Percentiles rank a stretch among this genome's conserved stretches.
Conservation (phyloP, 1,140 invertebrate genomes). For the Scaptomyza pallida region DNA sequence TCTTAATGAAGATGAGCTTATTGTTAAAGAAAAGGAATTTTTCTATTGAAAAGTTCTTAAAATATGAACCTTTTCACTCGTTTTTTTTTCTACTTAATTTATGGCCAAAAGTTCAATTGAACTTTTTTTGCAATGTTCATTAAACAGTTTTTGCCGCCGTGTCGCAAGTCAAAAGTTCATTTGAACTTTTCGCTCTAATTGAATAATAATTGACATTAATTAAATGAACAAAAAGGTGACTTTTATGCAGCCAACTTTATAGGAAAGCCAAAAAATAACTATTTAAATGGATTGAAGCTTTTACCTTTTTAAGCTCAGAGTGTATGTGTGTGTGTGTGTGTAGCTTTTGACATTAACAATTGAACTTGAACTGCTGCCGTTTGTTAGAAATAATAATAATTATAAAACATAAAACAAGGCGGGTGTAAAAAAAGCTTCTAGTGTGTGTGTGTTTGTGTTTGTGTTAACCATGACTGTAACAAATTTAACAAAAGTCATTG, state of each 20-base stretch:
- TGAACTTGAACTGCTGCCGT: conserved; percentile 80
- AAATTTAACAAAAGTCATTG: conserved; percentile 82
- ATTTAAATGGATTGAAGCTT: conserved; percentile 52
- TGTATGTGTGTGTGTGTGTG: too few relatives aligned
- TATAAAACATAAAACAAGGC: conserved; percentile 42
- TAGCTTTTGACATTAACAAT: conserved; percentile 76
- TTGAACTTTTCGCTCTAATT: conserved; percentile 73
- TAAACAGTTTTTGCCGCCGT: conserved; percentile 41
- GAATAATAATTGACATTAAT: conserved; percentile 81
- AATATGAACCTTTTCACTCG: not conserved
- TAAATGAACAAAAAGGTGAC: conserved; percentile 56
- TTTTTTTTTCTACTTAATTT: not conserved
- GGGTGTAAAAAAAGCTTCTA: conserved; percentile 57
- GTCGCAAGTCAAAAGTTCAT: conserved; percentile 53
- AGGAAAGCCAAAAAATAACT: conserved; percentile 45
- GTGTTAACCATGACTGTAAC: conserved; percentile 79
- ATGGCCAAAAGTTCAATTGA: conserved; percentile 28
- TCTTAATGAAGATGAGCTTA: too few relatives aligned
- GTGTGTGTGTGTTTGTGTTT: conserved; percentile 32
- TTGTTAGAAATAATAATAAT: conserved; percentile 39
- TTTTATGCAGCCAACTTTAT: conserved; percentile 27
- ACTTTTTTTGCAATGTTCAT: conserved; percentile 1
- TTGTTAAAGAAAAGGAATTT: too few relatives aligned
- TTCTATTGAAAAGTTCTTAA: not conserved
- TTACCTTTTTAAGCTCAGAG: too few relatives aligned